Conservation (phyloP, 2,888 invertebrate genomes). For the Epirrhoe alternata region DNA sequence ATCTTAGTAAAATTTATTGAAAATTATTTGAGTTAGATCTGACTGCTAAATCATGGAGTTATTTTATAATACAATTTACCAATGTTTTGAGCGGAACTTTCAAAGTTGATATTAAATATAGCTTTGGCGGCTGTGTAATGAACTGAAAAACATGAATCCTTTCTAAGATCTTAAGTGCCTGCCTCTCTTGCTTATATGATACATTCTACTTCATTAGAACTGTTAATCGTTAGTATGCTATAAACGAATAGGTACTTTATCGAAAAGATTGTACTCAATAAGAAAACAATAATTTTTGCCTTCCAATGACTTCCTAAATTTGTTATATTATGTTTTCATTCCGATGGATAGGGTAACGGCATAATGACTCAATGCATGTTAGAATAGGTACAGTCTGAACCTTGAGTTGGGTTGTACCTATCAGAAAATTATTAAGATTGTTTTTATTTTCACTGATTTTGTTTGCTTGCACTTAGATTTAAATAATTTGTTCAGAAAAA, state of each 20-base stretch:
- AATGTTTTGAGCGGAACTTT: too few relatives aligned
- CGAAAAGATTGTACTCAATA: too few relatives aligned
- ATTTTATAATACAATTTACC: background rate
- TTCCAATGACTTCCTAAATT: background rate
- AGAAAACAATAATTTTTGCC: background rate
- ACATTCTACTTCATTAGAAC: too few relatives aligned
- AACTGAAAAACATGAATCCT: too few relatives aligned
- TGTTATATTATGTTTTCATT: conserved; percentile 11
- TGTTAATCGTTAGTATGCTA: too few relatives aligned
- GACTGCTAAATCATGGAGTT: background rate
- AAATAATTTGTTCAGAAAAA: conserved; percentile 28
- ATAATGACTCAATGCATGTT: background rate
- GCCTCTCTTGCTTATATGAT: too few relatives aligned
- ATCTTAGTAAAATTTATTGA: background rate
- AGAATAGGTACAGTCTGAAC: background rate
- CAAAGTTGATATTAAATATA: too few relatives aligned
- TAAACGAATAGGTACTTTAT: too few relatives aligned
- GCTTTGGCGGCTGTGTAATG: too few relatives aligned
- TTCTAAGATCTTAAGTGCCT: too few relatives aligned
- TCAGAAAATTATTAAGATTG: background rate
- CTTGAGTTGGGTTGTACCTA: background rate
- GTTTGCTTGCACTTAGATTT: conserved; percentile 35
- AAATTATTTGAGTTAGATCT: conserved; percentile 4
- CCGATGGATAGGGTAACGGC: background rate
- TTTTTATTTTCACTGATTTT: conserved; percentile 21